Evolutionary conservation across 2,888 invertebrate genomes (phyloP).

Genomic region (Drosophila basisetae): DNA sequence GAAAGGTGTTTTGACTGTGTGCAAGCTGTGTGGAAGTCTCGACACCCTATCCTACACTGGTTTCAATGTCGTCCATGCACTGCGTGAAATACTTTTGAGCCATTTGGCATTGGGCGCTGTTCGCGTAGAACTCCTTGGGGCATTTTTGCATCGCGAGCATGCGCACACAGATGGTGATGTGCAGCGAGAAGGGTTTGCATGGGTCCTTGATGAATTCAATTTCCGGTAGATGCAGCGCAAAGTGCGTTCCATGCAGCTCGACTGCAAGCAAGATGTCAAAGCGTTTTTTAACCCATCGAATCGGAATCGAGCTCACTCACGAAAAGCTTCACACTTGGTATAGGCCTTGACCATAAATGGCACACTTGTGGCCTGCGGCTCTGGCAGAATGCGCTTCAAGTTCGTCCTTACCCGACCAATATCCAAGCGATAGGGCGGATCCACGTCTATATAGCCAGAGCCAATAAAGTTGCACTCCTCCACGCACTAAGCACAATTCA

Average conservation of each 20-base stretch:
- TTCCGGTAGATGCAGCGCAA: conserved; percentile 60
- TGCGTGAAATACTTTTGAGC: conserved; percentile 62
- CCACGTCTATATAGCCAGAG: conserved; percentile 62
- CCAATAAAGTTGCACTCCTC: conserved; percentile 70
- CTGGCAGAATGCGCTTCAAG: conserved; percentile 43
- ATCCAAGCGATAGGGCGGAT: conserved; percentile 65
- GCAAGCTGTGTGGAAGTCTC: conserved; percentile 27
- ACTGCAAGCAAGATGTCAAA: conserved; percentile 34
- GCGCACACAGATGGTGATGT: conserved; percentile 65
- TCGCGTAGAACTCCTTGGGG: conserved; percentile 48
- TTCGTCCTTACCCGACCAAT: conserved; percentile 43
- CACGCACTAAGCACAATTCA: conserved; percentile 51
- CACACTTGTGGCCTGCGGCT: conserved; percentile 43
- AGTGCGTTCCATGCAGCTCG: conserved; percentile 35
- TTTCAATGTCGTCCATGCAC: conserved; percentile 61
- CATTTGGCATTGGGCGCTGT: conserved; percentile 48
- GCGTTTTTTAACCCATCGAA: background rate
- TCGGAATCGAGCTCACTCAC: conserved; percentile 35
- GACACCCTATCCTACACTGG: background rate
- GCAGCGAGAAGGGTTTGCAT: conserved; percentile 63
- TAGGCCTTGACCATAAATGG: conserved; percentile 59
- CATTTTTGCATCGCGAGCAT: conserved; percentile 72
- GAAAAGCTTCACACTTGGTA: conserved; percentile 54
- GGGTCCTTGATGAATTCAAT: conserved; percentile 59
- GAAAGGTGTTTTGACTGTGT: conserved; percentile 14